Conservation (phyloP, 2,113 vertebrate species). For the Synchiropus splendidus region DNA sequence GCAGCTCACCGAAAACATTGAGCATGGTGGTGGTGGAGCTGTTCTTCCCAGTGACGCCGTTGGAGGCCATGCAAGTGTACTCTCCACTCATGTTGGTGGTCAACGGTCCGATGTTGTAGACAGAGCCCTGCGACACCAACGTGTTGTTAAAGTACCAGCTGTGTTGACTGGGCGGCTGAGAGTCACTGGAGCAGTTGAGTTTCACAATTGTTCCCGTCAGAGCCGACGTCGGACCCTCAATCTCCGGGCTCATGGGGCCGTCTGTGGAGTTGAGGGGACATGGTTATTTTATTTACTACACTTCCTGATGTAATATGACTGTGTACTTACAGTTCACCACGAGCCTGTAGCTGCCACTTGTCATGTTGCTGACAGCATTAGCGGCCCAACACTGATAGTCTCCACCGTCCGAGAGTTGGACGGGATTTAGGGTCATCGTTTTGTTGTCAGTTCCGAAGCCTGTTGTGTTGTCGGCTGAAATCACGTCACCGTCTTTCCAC, state of each 20-base stretch:
- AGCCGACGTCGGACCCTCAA: conserved; percentile 3
- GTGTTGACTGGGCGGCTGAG: conserved; percentile 22
- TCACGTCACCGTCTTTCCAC: conserved; percentile 14
- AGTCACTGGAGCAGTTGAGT: conserved; percentile 24
- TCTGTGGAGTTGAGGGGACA: too few relatives aligned
- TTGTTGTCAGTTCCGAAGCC: conserved; percentile 10
- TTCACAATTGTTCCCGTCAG: conserved; percentile 6
- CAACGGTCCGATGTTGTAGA: conserved; percentile 7
- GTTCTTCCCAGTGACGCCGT: conserved; percentile 24
- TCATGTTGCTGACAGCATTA: conserved; percentile 46
- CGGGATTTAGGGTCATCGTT: conserved; percentile 24
- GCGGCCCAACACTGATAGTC: conserved; percentile 35
- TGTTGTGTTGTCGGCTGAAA: conserved; percentile 22
- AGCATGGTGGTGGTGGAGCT: conserved; percentile 14
- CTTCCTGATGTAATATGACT: neutral
- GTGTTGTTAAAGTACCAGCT: conserved; percentile 25
- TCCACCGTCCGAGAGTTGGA: conserved; percentile 36
- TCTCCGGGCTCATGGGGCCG: conserved; percentile 25
- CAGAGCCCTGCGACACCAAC: conserved; percentile 5
- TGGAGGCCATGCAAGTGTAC: conserved; percentile 27
- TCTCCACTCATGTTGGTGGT: conserved; percentile 3
- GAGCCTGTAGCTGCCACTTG: conserved; percentile 24
- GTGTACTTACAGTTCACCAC: conserved; percentile 47
- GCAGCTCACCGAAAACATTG: conserved; percentile 19
- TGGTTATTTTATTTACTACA: too few relatives aligned